Percentiles rank a stretch among this genome's conserved stretches.
Conservation (phyloP, 2,888 invertebrate genomes). For the Isoperla grammatica region DNA sequence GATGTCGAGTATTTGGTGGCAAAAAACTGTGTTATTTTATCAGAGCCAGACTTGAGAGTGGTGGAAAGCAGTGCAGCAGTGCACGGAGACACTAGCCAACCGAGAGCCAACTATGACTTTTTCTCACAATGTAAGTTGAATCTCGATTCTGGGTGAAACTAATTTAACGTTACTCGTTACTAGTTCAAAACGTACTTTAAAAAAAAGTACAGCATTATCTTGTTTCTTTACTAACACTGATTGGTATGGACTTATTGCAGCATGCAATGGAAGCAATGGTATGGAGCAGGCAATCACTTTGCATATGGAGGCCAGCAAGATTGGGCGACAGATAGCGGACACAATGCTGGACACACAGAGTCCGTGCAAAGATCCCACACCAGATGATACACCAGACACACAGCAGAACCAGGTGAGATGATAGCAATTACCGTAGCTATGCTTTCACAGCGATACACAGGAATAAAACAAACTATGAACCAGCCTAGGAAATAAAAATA, state of each 20-base stretch:
- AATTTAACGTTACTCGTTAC: no score
- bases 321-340: slow-evolving; percentile 77
- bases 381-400: slow-evolving; percentile 45
- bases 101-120: slow-evolving; percentile 32
- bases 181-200: no score
- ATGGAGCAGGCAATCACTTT: slow-evolving; percentile 67
- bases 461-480: no score
- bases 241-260: background rate
- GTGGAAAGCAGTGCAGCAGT: slow-evolving; percentile 47
- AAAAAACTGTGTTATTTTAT: slow-evolving; percentile 73
- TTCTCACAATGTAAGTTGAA: slow-evolving; percentile 33
- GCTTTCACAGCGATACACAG: no score
- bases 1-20: slow-evolving; percentile 88
- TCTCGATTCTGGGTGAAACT: no score
- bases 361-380: slow-evolving; percentile 48
- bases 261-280: slow-evolving; percentile 42
- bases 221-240: no score
- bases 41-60: slow-evolving; percentile 48
- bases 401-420: background rate
- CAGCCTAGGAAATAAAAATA: no score
- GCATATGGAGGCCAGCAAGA: slow-evolving; percentile 77
- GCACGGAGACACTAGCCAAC: slow-evolving; percentile 41
- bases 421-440: no score
- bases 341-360: slow-evolving; percentile 61
- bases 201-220: no score